Evolutionary conservation across 2,888 invertebrate genomes (phyloP).

Genomic region (Tipula vernalis): DNA sequence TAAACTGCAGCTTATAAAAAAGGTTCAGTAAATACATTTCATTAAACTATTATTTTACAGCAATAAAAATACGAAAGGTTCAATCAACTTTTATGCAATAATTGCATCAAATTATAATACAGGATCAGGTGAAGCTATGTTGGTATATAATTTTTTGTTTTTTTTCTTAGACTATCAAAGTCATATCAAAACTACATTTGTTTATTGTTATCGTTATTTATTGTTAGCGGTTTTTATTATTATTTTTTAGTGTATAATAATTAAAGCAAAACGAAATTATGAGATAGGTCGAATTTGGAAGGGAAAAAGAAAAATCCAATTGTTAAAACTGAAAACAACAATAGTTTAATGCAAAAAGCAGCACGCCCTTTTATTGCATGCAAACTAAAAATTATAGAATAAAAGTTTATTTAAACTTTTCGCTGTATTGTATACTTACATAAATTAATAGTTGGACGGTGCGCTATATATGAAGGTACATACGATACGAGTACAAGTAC

Average conservation of each 20-base stretch:
- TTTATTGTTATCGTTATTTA: neutral
- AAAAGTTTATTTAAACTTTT: neutral
- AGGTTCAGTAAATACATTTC: no score
- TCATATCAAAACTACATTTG: neutral
- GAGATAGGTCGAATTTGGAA: neutral
- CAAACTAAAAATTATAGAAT: neutral
- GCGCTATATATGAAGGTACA: neutral
- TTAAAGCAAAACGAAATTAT: neutral
- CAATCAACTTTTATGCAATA: neutral
- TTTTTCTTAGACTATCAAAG: neutral
- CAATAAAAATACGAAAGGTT: neutral
- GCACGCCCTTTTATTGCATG: neutral
- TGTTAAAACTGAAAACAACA: neutral
- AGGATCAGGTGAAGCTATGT: neutral
- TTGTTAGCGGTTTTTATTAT: neutral
- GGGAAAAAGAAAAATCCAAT: neutral
- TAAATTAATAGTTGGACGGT: neutral
- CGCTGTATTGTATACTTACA: neutral
- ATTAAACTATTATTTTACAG: no score
- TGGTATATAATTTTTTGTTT: no score
- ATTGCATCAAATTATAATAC: neutral
- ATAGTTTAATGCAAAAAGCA: neutral
- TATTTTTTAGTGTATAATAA: neutral
- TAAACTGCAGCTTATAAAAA: no score
- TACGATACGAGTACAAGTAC: neutral